A percentile compares a stretch with the other conserved stretches of the same genome.
Conservation (phyloP, 37 sponge, comb jelly and placozoan species). For the Spongilla lacustris region DNA sequence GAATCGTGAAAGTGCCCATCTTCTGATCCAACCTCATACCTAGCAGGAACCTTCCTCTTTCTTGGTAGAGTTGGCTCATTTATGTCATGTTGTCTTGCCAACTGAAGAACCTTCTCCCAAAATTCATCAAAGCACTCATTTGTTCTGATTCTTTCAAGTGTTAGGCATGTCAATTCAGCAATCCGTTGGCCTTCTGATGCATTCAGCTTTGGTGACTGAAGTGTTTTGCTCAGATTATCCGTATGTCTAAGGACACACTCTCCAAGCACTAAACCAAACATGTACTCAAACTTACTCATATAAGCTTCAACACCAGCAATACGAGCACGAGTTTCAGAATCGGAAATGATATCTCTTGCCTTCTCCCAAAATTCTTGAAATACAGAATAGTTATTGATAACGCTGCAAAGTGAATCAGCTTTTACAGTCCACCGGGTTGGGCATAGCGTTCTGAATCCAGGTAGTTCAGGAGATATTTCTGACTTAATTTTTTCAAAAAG, state of each 20-base stretch:
- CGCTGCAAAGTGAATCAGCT: constrained; percentile 39
- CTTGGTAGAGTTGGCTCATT: constrained; percentile 44
- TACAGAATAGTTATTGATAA: constrained; percentile 38
- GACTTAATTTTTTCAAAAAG: constrained; percentile 24
- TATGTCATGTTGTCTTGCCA: not conserved
- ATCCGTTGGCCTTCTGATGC: constrained; percentile 43
- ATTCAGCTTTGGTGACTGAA: constrained; percentile 42
- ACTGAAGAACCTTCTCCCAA: constrained; percentile 30
- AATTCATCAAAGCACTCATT: constrained; percentile 43
- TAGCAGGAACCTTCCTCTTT: constrained; percentile 36
- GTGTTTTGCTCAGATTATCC: constrained; percentile 52
- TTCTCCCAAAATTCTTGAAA: constrained; percentile 51
- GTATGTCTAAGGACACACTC: constrained; percentile 44
- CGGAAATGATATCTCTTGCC: constrained; percentile 18
- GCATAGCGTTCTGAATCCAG: constrained; percentile 52
- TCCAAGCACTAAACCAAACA: constrained; percentile 49
- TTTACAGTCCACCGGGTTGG: constrained; percentile 58
- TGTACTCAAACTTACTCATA: constrained; percentile 34
- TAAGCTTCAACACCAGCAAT: constrained; percentile 31
- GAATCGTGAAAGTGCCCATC: constrained; percentile 3
- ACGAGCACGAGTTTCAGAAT: constrained; percentile 49
- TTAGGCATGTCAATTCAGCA: constrained; percentile 45
- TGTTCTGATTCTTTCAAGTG: constrained; percentile 29
- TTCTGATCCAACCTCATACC: constrained; percentile 41
- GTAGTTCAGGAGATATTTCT: constrained; percentile 40